These are phyloP conservation scores for Carduelis carduelis DNA, from an alignment of 2,797 vertebrate genomes.

Conservation along the genomic window DNA sequence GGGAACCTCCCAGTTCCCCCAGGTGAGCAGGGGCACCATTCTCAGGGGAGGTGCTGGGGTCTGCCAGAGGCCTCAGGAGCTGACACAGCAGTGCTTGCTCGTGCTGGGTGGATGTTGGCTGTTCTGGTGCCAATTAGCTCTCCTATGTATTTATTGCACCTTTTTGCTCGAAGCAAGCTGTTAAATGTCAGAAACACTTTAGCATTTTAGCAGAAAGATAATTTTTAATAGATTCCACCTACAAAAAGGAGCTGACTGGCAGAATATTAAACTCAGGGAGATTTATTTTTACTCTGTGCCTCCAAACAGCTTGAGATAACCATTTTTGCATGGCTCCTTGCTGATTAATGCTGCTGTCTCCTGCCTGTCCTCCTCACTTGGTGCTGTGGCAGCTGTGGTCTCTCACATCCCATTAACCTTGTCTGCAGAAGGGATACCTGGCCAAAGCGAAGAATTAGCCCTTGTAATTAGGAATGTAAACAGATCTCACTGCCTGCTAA, in stretches of 20 bases:
- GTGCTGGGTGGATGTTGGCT: neutral
- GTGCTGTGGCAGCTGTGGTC: constrained; percentile 61
- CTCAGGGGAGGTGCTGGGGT: neutral
- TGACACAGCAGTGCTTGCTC: neutral
- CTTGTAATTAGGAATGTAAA: constrained; percentile 69
- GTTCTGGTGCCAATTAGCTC: constrained; percentile 59
- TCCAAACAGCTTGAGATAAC: constrained; percentile 45
- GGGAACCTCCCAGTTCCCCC: neutral
- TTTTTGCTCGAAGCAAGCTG: constrained; percentile 56
- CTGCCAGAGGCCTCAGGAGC: neutral
- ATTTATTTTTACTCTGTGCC: constrained; percentile 56
- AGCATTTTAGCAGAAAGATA: constrained; percentile 47
- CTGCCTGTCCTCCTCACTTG: constrained; percentile 16
- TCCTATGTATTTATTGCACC: constrained; percentile 44
- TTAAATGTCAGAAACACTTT: constrained; percentile 58
- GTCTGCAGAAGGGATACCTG: constrained; percentile 70
- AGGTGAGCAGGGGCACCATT: neutral
- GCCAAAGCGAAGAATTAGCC: constrained; percentile 46
- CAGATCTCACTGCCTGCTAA: neutral
- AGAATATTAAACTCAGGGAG: constrained; percentile 45
- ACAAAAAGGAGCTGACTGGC: constrained; percentile 60
- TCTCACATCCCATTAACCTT: constrained; percentile 72
- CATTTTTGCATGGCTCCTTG: constrained; percentile 1
- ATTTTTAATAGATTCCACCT: constrained; percentile 67
- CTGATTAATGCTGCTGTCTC: constrained; percentile 43